Base-by-base conservation (phyloP, 2,888 invertebrate species). In the Caenorhabditis sulstoni region DNA sequence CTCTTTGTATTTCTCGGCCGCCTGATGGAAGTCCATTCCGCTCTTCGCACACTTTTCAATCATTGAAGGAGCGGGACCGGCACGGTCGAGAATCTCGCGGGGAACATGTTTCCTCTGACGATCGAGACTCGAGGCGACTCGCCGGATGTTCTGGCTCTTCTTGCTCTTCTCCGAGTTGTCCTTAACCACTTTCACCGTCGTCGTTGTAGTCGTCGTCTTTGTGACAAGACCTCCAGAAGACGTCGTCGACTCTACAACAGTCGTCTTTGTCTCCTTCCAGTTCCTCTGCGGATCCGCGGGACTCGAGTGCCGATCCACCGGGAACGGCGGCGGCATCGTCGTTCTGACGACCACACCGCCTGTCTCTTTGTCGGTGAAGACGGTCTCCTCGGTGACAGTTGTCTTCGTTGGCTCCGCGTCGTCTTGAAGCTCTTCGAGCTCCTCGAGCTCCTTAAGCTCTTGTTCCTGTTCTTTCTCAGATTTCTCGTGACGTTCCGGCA, bases 1-100 rank as follows among this genome's bases (percentile, higher is more conserved):
- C 45, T 84, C 81, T 59, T 85, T 85, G 68, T 87, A 87, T 62
- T 81, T 83, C 59, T 84, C 80, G 20, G 84, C 85, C 3, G 85
- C 86, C 39, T 78, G 61, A 4, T 78, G 78, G 35, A 86, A 44
- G 64, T 83, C 81, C 83, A 86, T 85, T 59, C 85, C 86, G 39
- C 67, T 70, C 16, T 80, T 81, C 18, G 74, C 68, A 7, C 80
- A 79, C 29, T 84, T 84, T 20, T 83, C 83, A 14, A 83, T 58
- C 76, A 84, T 79, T 3, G 79, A 67, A 0, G 84, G 79, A 1
- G 80, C 81, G 5, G 84, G 81, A 1, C 81, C 81, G 5, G 82
- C 84, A 16, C 53, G 29, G 18, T 84, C 84, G 5, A 82, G 62
- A 18, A 84, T 61, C 49, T 82, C 84, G 8, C 39, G 44, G 0